A percentile compares a stretch with the other conserved stretches of the same genome.
phyloP scores from a whole-genome alignment of 2,797 vertebrate species.

The Gymnopithys bicolor region DNA sequence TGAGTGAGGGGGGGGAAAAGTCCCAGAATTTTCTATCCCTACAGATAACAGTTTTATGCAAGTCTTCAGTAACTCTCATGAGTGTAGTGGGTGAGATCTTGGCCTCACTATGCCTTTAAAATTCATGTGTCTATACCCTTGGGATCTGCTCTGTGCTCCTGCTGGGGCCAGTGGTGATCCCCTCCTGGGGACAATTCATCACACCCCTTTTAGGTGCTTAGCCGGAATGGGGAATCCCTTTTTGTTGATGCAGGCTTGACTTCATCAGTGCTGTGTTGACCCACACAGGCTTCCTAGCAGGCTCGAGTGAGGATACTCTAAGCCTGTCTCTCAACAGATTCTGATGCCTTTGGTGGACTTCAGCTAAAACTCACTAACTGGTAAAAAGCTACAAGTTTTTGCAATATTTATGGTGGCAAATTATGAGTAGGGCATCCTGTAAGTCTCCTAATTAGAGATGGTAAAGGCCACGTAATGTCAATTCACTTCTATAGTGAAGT shows the following conservation, averaged over 20 bases:
- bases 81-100: not conserved
- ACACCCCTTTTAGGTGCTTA: not conserved
- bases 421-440: not conserved
- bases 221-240: not conserved
- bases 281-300: not conserved
- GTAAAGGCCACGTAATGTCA: not conserved
- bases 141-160: not conserved
- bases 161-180: not conserved
- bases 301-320: not conserved
- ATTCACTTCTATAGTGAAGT: not conserved
- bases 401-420: not conserved
- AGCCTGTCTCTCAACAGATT: not conserved
- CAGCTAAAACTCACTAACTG: not conserved
- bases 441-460: not conserved
- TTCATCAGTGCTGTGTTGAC: not conserved
- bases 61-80: not conserved
- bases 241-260: not conserved
- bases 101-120: not conserved
- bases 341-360: not conserved
- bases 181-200: not conserved
- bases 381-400: not conserved
- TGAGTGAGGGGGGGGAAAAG: rapidly evolving
- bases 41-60: not conserved
- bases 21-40: not conserved
- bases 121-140: not conserved